A percentile compares a stretch with the other conserved stretches of the same genome.
phyloP scores from a whole-genome alignment of 1,140 invertebrate genomes.

The Aphidius ervi region DNA sequence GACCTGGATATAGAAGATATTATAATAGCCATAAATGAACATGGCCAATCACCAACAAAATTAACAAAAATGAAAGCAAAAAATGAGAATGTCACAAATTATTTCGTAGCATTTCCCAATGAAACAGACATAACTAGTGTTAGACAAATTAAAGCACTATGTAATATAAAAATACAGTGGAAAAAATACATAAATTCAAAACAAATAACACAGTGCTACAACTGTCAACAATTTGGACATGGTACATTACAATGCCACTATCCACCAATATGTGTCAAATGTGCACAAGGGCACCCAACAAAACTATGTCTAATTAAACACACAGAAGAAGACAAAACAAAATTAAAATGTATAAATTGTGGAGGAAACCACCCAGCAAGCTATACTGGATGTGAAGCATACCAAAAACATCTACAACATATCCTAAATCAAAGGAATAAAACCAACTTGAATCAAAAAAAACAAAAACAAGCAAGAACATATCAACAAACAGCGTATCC shows the following conservation, averaged over 20 bases:
- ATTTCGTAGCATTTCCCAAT: neutral
- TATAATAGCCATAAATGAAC: neutral
- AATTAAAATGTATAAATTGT: neutral
- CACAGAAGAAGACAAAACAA: neutral
- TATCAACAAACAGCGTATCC: no score
- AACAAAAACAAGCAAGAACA: no score
- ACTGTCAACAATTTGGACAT: slow-evolving; percentile 24
- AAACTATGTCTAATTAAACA: slow-evolving; percentile 12
- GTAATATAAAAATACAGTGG: slow-evolving; percentile 18
- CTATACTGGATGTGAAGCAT: neutral
- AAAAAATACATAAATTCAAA: slow-evolving; percentile 23
- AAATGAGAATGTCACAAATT: neutral
- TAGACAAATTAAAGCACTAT: slow-evolving; percentile 5
- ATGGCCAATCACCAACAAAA: neutral
- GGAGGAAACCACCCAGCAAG: neutral
- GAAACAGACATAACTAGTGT: neutral
- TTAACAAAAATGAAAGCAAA: neutral
- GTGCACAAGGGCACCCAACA: slow-evolving; percentile 18
- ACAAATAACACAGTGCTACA: slow-evolving; percentile 21
- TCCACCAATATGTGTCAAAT: slow-evolving; percentile 27
- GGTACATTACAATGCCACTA: slow-evolving; percentile 13
- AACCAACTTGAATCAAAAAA: no score
- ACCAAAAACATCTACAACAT: neutral
- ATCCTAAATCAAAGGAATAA: neutral
- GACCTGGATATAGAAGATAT: neutral